Evolutionary conservation across 2,113 vertebrate genomes (phyloP).

Genomic region (Typhlomys cinereus): DNA sequence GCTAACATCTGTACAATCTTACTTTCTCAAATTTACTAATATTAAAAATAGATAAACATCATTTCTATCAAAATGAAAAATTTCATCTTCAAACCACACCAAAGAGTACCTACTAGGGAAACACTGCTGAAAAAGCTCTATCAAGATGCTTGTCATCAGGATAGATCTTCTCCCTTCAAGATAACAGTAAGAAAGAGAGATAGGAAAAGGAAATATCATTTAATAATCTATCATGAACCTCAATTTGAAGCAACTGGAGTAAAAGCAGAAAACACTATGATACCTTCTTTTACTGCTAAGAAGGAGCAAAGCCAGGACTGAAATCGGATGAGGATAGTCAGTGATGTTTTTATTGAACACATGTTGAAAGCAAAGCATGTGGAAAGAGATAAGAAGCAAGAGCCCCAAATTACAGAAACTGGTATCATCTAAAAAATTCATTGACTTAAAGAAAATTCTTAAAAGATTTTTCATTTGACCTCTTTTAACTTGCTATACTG

Average conservation of each 20-base stretch:
- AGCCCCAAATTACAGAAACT: neutral
- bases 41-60: neutral
- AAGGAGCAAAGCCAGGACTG: no score
- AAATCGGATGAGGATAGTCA: neutral
- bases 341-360: neutral
- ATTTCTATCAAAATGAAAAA: neutral
- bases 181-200: neutral
- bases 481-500: neutral
- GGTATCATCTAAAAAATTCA: neutral
- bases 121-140: neutral
- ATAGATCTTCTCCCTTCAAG: neutral
- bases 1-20: neutral
- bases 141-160: neutral
- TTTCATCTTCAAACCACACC: neutral
- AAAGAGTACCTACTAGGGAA: neutral
- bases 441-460: neutral
- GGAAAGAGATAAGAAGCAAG: neutral
- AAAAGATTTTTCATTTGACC: neutral
- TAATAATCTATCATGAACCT: neutral
- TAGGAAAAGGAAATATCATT: neutral
- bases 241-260: neutral
- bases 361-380: neutral
- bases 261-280: neutral
- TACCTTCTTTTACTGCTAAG: neutral
- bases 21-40: neutral